Base-by-base conservation (phyloP, 2,888 invertebrate species). In the Pantelozetes paolii region DNA sequence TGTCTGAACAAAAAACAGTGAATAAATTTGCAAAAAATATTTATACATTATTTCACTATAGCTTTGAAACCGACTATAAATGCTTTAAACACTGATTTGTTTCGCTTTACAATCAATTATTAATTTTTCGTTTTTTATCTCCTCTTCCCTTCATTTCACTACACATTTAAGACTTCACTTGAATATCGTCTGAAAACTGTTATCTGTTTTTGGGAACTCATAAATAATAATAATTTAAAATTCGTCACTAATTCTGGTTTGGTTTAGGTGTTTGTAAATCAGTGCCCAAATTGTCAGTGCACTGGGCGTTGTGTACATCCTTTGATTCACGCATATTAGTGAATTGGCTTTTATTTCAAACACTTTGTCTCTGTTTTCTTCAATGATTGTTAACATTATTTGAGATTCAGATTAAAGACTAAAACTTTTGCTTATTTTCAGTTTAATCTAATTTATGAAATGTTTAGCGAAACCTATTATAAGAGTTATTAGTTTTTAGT, bases 181-280 rank as follows among this genome's bases (percentile, higher is more conserved):
- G 11, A 36, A 11, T 36, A 8, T 36, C 36, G 36, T 5, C 5
- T 36, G 11, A 36, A 8, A 36, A 8, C 5, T 36, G 36, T 36
- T 36, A 36, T 50, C 20, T 6, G 26, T 57, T 28, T 57, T 23
- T 57, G 28, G 57, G 57, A 11, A 62, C 62, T 30, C 30, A 36
- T 64, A 64, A 64, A 64, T 64, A 64, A 64, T 64, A n/a, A n/a
- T n/a, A 64, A 64, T 64, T 64, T 36, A 5, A 64, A 64, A 64
- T 64, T 64, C 64, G 36, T 36, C 36, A 18, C 64, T 64, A 64
- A 64, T 28, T 64, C 64, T 64, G n/a, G 36, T 64, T n/a, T n/a
- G n/a, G n/a, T n/a, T 64, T 64, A 28, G 57, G 57, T 28, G 30
- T 57, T 28, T 28, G 30, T 57, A 57, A 57, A 57, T 57, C 26